Percentiles rank a stretch among this genome's conserved stretches.
These are phyloP conservation scores for Oegoconia quadripuncta DNA, from an alignment of 2,888 invertebrate species.

Conservation along the genomic window DNA sequence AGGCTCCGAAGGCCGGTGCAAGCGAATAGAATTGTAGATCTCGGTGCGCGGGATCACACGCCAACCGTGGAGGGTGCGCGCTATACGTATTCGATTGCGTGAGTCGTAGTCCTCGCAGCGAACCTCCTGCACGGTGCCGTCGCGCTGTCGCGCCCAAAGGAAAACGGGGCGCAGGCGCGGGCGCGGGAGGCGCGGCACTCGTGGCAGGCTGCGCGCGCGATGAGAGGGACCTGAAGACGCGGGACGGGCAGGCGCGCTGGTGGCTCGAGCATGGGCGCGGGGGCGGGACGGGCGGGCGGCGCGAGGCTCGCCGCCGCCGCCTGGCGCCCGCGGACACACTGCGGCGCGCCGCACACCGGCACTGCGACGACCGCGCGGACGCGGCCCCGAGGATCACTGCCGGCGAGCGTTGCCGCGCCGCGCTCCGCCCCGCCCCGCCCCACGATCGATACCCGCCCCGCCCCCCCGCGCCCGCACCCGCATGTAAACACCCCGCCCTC, in stretches of 20 bases:
- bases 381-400: slow-evolving; percentile 74
- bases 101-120: slow-evolving; percentile 93
- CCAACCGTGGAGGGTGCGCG: slow-evolving; percentile 90
- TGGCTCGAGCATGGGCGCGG: slow-evolving; percentile 68
- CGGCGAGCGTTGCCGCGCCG: slow-evolving; percentile 43
- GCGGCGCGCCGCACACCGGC: slow-evolving; percentile 67
- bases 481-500: slow-evolving; percentile 78
- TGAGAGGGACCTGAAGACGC: slow-evolving; percentile 56
- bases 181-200: slow-evolving; percentile 31
- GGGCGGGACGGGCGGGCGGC: slow-evolving; percentile 50
- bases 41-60: slow-evolving; percentile 89
- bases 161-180: slow-evolving; percentile 88
- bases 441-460: slow-evolving; percentile 49
- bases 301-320: slow-evolving; percentile 76
- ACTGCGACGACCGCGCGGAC: slow-evolving; percentile 74
- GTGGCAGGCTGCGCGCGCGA: slow-evolving; percentile 62
- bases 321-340: slow-evolving; percentile 69
- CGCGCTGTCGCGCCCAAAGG: slow-evolving; percentile 90
- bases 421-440: slow-evolving; percentile 49
- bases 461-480: slow-evolving; percentile 47
- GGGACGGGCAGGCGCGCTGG: slow-evolving; percentile 78
- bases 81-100: slow-evolving; percentile 89
- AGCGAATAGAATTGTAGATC: slow-evolving; percentile 71
- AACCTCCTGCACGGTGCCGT: slow-evolving; percentile 89
- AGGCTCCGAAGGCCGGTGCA: slow-evolving; percentile 41